Evolutionary conservation across 2,797 vertebrate genomes (phyloP).

Genomic region (Clarias fuscus): DNA sequence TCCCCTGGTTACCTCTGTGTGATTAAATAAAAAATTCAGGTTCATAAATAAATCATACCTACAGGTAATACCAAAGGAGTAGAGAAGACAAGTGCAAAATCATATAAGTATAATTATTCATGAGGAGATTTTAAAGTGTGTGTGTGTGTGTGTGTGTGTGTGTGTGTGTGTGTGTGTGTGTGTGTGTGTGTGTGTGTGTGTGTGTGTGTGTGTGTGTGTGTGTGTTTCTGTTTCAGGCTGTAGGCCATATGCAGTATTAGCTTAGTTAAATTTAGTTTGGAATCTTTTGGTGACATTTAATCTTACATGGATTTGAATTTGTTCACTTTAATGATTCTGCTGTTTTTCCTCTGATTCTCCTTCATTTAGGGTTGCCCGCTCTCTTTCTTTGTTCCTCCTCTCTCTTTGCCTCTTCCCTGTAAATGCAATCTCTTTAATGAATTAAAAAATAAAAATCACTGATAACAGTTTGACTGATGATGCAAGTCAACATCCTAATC

Average conservation of each 20-base stretch:
- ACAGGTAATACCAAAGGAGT: background rate
- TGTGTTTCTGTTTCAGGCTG: background rate
- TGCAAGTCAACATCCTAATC: background rate
- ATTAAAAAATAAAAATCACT: background rate
- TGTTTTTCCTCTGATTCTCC: constrained; percentile 11
- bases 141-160: background rate
- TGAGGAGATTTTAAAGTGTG: background rate
- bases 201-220: background rate
- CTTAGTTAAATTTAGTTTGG: background rate
- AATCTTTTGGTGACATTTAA: background rate
- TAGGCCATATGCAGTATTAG: background rate
- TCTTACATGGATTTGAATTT: background rate
- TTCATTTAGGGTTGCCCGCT: background rate
- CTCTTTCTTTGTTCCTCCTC: constrained; percentile 9
- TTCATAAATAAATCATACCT: constrained; percentile 30
- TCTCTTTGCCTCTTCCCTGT: background rate
- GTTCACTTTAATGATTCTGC: constrained; percentile 19
- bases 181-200: background rate
- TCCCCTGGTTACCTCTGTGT: constrained; percentile 25
- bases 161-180: background rate
- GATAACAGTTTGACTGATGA: background rate
- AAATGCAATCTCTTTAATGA: background rate
- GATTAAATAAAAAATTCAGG: constrained; percentile 2
- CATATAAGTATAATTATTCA: background rate
- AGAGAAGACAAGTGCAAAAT: background rate